Conservation (phyloP, 2,888 invertebrate species). For the Acronicta alni region DNA sequence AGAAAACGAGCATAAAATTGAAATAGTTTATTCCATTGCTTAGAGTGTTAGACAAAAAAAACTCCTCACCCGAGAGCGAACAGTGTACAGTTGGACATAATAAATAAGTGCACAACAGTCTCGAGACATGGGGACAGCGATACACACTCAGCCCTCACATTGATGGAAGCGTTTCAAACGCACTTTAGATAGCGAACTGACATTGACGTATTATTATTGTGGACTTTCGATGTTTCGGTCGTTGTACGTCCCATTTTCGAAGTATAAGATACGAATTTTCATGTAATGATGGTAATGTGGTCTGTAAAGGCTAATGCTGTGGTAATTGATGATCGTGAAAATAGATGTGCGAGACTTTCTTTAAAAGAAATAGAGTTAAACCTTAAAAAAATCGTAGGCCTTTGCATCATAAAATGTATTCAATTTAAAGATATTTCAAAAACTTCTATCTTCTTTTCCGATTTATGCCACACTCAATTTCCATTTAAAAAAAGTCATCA, state of each 20-base stretch:
- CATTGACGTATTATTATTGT: slow-evolving; percentile 87
- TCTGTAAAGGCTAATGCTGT: slow-evolving; percentile 38
- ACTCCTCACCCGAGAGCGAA: slow-evolving; percentile 26
- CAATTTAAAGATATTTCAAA: no score
- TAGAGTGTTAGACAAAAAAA: slow-evolving; percentile 27
- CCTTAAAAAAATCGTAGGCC: no score
- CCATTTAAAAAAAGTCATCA: no score
- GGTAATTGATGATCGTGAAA: slow-evolving; percentile 23
- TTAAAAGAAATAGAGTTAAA: no score
- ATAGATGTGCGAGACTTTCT: slow-evolving; percentile 26
- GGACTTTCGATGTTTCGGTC: slow-evolving; percentile 55
- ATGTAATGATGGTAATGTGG: slow-evolving; percentile 42
- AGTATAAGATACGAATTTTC: slow-evolving; percentile 55
- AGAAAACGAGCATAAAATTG: not conserved
- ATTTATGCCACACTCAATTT: no score
- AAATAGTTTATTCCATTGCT: slow-evolving; percentile 8
- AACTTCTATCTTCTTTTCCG: no score
- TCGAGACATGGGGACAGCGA: slow-evolving; percentile 68
- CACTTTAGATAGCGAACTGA: slow-evolving; percentile 86
- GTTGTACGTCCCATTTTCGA: slow-evolving; percentile 38
- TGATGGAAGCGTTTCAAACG: slow-evolving; percentile 88
- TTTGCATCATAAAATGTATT: no score
- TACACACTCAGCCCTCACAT: slow-evolving; percentile 82
- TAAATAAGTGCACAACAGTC: slow-evolving; percentile 44
- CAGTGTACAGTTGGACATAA: slow-evolving; percentile 36